These are phyloP conservation scores for Scalopus aquaticus DNA, from an alignment of 2,113 vertebrate genomes.

Conservation along the genomic window DNA sequence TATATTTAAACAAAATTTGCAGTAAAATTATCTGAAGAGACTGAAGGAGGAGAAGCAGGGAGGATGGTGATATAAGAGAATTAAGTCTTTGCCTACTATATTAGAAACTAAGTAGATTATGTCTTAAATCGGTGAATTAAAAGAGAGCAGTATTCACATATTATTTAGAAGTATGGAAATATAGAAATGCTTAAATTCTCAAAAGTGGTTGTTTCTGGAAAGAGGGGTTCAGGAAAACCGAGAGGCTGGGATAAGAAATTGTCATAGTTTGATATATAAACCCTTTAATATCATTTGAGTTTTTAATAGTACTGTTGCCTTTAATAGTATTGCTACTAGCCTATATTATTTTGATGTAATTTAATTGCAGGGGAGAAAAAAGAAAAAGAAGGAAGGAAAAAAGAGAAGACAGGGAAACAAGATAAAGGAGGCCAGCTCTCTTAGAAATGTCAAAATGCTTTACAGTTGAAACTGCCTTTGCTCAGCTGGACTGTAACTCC, in stretches of 20 bases:
- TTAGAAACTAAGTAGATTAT: neutral
- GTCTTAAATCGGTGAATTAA: neutral
- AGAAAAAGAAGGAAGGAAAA: neutral
- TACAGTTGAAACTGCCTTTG: neutral
- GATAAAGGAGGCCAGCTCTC: neutral
- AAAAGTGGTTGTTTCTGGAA: neutral
- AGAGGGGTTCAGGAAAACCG: neutral
- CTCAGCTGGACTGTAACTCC: neutral
- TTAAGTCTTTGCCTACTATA: neutral
- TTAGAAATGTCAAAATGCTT: conserved; percentile 25
- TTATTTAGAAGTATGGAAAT: neutral
- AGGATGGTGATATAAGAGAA: neutral
- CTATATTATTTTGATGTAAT: neutral
- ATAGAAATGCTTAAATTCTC: neutral
- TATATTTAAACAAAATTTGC: neutral
- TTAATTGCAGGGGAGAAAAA: neutral
- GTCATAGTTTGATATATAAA: neutral
- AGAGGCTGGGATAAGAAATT: neutral
- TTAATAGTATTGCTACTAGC: neutral
- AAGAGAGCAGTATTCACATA: neutral
- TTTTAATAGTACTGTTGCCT: neutral
- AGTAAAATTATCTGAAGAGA: neutral
- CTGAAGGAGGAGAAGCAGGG: neutral
- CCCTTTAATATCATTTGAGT: neutral
- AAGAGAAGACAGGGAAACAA: neutral